These are phyloP conservation scores for Coptotermes formosanus DNA, from an alignment of 1,140 invertebrate species.

Conservation along the genomic window DNA sequence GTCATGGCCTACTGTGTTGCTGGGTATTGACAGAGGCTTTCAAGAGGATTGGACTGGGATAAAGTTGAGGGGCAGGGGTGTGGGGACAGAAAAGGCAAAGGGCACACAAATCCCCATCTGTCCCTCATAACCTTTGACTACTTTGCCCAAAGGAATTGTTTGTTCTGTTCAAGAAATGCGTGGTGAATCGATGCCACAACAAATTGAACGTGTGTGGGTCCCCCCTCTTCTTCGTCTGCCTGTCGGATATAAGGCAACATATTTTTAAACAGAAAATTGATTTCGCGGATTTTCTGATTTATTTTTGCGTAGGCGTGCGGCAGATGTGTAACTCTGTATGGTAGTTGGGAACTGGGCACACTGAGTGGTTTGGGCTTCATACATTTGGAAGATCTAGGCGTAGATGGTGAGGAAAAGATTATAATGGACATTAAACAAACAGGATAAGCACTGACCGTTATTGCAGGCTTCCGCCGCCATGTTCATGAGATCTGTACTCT, in stretches of 20 bases:
- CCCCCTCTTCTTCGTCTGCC: not conserved
- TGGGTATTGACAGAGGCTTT: constrained; percentile 15
- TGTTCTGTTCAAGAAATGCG: not conserved
- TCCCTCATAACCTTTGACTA: constrained; percentile 18
- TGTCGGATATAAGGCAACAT: not conserved
- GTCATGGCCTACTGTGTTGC: not conserved
- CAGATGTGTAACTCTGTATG: too few relatives aligned
- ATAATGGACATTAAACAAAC: too few relatives aligned
- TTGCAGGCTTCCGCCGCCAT: too few relatives aligned
- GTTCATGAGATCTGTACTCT: too few relatives aligned
- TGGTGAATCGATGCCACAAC: not conserved
- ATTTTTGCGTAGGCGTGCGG: not conserved
- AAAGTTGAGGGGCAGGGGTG: not conserved
- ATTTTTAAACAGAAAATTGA: not conserved
- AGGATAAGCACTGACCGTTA: too few relatives aligned
- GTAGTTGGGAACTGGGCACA: too few relatives aligned
- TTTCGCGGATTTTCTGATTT: not conserved
- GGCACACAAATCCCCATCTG: constrained; percentile 12
- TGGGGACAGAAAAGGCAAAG: not conserved
- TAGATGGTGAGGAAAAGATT: too few relatives aligned
- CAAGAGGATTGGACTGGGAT: constrained; percentile 4
- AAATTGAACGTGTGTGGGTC: not conserved
- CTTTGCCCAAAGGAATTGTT: constrained; percentile 14
- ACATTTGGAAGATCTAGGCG: too few relatives aligned
- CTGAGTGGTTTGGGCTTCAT: too few relatives aligned